A percentile compares a stretch with the other conserved stretches of the same genome.
Conservation (phyloP, 2,113 vertebrate species). For the Procapra przewalskii region DNA sequence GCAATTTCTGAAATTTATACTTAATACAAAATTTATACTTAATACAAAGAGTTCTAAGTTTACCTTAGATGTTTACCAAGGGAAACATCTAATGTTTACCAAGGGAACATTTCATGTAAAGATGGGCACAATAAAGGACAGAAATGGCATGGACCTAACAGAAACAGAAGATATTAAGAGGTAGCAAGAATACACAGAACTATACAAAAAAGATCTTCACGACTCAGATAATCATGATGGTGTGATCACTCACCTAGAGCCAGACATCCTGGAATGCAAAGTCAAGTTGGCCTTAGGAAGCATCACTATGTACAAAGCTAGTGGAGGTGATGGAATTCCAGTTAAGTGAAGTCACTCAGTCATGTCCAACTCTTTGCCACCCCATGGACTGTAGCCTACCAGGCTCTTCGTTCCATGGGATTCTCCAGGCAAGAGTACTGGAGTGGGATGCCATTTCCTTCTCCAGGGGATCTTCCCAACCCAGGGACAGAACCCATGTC, state of each 20-base stretch:
- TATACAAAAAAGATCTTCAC: not conserved
- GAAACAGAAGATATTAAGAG: not conserved
- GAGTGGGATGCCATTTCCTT: no score
- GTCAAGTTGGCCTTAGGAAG: not conserved
- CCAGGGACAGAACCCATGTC: no score
- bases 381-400: no score
- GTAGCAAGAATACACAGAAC: not conserved
- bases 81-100: not conserved
- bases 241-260: not conserved
- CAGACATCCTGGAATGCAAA: not conserved
- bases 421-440: no score
- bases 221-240: not conserved
- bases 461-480: no score
- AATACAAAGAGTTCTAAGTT: not conserved
- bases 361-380: no score
- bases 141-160: not conserved
- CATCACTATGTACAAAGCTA: not conserved
- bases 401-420: no score
- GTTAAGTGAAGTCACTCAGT: not conserved
- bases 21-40: not conserved
- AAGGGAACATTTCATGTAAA: not conserved
- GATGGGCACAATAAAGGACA: not conserved
- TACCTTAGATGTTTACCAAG: not conserved
- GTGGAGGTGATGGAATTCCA: not conserved
- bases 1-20: not conserved